Percentiles rank a stretch among this genome's conserved stretches.
phyloP scores from a whole-genome alignment of 2,888 invertebrate genomes.

The Meliscaeva auricollis region DNA sequence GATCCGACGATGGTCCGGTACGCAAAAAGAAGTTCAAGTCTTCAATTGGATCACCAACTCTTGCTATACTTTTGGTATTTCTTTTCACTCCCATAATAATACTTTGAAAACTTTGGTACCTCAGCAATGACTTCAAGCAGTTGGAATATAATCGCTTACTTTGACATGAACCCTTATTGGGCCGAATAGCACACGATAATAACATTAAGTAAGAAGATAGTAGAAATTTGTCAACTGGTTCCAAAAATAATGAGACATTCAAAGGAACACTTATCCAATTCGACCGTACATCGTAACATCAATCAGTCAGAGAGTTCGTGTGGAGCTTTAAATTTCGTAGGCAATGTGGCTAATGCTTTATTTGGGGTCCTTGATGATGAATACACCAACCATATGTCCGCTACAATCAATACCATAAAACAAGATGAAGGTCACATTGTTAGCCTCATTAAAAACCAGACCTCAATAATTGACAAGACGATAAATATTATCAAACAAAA shows the following conservation, averaged over 20 bases:
- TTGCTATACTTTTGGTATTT: too few relatives aligned
- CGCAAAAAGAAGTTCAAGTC: slow-evolving; percentile 4
- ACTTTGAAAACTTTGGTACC: slow-evolving; percentile 5
- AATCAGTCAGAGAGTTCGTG: background rate
- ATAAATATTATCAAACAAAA: background rate
- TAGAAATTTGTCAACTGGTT: background rate
- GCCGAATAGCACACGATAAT: background rate
- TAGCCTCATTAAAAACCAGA: background rate
- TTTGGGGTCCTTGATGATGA: slow-evolving; percentile 6
- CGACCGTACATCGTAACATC: background rate
- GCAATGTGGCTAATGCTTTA: background rate
- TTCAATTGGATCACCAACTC: slow-evolving; percentile 3
- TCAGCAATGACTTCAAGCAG: background rate
- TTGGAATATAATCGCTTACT: background rate
- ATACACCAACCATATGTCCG: slow-evolving; percentile 2
- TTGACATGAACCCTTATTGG: background rate
- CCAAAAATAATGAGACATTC: slow-evolving; percentile 2
- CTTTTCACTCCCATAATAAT: background rate
- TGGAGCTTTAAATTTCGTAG: background rate
- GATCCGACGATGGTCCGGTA: background rate
- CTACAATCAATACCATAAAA: background rate
- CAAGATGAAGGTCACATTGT: background rate
- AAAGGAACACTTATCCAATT: background rate
- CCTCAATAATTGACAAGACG: background rate
- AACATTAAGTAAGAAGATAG: background rate